Evolutionary conservation across 2,888 invertebrate species (phyloP).

Genomic region (Norana najaformis): DNA sequence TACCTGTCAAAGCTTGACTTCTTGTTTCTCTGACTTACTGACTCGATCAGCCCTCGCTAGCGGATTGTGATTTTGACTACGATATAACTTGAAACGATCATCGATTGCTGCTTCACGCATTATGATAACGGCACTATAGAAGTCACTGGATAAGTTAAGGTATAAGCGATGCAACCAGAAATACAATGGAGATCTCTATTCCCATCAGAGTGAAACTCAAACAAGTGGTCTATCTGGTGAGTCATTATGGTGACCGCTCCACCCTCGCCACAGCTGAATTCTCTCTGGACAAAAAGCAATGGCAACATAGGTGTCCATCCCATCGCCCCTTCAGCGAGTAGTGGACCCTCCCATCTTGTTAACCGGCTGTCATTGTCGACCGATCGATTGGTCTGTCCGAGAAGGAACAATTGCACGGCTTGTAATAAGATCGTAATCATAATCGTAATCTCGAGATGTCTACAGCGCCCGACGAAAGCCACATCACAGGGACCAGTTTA

Average conservation of each 20-base stretch:
- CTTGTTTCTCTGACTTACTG: too few relatives aligned
- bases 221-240: constrained; percentile 5
- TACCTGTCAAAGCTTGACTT: too few relatives aligned
- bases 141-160: too few relatives aligned
- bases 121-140: too few relatives aligned
- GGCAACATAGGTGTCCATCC: neutral
- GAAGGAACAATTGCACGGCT: neutral
- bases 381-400: neutral
- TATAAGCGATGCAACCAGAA: too few relatives aligned
- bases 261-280: neutral
- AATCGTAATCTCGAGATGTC: too few relatives aligned
- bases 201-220: neutral
- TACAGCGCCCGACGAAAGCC: too few relatives aligned
- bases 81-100: too few relatives aligned
- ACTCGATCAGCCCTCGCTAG: too few relatives aligned
- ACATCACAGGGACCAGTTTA: too few relatives aligned
- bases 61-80: too few relatives aligned
- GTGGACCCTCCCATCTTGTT: neutral
- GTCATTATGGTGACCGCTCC: neutral
- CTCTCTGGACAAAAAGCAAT: neutral
- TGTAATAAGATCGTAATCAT: neutral
- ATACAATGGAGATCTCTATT: neutral
- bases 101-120: too few relatives aligned
- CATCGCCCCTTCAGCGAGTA: neutral
- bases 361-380: neutral